Evolutionary conservation across 2,113 vertebrate species (phyloP).

Genomic region (Ictidomys tridecemlineatus): DNA sequence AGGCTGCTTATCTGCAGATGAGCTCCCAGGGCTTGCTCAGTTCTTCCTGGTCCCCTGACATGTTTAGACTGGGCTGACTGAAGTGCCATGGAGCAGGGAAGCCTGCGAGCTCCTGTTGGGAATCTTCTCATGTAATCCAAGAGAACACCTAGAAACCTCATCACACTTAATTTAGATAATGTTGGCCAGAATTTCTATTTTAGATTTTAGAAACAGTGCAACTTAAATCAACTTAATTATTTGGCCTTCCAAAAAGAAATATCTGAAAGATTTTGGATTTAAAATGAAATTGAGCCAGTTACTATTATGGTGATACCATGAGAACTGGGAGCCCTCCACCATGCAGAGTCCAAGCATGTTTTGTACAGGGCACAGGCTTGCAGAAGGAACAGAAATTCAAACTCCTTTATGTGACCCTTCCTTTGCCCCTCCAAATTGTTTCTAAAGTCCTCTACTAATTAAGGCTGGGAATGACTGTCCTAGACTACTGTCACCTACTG

Average conservation of each 20-base stretch:
- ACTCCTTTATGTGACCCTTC: neutral
- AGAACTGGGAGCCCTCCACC: neutral
- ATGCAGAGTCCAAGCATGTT: neutral
- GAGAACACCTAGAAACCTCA: neutral
- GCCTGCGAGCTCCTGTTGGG: neutral
- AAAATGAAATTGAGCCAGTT: constrained; percentile 47
- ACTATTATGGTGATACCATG: rapidly evolving
- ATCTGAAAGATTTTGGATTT: constrained; percentile 64
- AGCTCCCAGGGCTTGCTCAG: neutral
- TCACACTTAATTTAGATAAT: neutral
- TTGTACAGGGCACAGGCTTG: neutral
- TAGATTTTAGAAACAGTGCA: constrained; percentile 22
- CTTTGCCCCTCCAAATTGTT: neutral
- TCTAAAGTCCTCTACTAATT: constrained; percentile 23
- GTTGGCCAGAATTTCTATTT: constrained; percentile 46
- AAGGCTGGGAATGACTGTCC: constrained; percentile 32
- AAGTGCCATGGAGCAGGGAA: neutral
- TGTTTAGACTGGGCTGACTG: neutral
- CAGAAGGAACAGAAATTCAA: constrained; percentile 25
- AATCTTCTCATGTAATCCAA: neutral
- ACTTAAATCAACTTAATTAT: constrained; percentile 30
- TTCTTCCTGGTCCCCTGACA: neutral
- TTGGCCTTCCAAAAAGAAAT: constrained; percentile 62
- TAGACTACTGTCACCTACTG: rapidly evolving
- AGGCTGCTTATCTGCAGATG: neutral